These are phyloP conservation scores for Dolichomitus sp. DNA, from an alignment of 2,888 invertebrate genomes.

Conservation along the genomic window DNA sequence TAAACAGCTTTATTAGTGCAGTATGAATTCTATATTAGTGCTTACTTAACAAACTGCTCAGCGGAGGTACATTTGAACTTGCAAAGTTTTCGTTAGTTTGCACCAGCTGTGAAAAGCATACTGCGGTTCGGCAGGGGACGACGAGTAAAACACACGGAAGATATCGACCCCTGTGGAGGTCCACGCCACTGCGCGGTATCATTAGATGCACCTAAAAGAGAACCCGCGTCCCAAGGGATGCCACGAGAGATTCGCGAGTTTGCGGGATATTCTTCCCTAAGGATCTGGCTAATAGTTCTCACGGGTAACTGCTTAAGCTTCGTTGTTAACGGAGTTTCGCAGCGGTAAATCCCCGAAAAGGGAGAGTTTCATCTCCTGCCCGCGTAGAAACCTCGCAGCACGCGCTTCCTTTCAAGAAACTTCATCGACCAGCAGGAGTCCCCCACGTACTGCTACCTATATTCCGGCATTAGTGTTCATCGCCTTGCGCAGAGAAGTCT, in stretches of 20 bases:
- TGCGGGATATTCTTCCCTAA: constrained; percentile 45
- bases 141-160: constrained; percentile 20
- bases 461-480: constrained; percentile 2
- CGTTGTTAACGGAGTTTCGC: constrained; percentile 57
- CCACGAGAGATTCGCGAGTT: constrained; percentile 42
- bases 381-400: not conserved
- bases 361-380: constrained; percentile 11
- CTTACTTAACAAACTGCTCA: constrained; percentile 6
- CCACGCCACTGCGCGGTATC: constrained; percentile 8
- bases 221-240: constrained; percentile 26
- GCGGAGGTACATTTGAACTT: constrained; percentile 4
- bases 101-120: constrained; percentile 43
- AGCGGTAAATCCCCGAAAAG: constrained; percentile 57
- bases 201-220: constrained; percentile 28
- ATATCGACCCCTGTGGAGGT: constrained; percentile 17
- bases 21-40: constrained; percentile 22
- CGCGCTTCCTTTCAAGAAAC: constrained; percentile 41
- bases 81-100: constrained; percentile 40
- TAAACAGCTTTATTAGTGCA: constrained; percentile 46
- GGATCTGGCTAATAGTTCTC: constrained; percentile 51
- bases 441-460: constrained; percentile 16
- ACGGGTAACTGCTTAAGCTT: constrained; percentile 57
- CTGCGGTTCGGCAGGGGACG: constrained; percentile 9
- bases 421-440: constrained; percentile 15
- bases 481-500: constrained; percentile 9